Conservation (phyloP, 2,113 vertebrate species). For the Malurus cyaneus region DNA sequence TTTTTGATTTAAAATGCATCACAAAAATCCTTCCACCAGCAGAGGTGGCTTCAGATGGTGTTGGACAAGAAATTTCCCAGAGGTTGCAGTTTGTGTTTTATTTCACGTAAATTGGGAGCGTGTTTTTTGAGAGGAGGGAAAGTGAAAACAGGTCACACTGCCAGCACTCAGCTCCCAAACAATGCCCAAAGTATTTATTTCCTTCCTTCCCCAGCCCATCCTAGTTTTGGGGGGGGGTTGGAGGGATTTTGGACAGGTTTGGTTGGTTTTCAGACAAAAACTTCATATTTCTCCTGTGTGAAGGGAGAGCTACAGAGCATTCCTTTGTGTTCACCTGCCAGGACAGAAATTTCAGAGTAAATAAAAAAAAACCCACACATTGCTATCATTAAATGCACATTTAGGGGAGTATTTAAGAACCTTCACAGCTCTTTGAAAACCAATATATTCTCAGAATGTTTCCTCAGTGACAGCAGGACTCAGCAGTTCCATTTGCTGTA, state of each 20-base stretch:
- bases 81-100: neutral
- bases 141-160: neutral
- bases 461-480: slow-evolving; percentile 2
- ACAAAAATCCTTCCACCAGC: neutral
- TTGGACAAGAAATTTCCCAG: neutral
- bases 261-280: neutral
- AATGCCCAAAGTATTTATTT: neutral
- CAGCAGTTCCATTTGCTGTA: slow-evolving; percentile 21
- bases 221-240: neutral
- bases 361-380: slow-evolving; percentile 26
- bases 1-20: slow-evolving; percentile 28
- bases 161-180: neutral
- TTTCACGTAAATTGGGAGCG: neutral
- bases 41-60: neutral
- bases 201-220: neutral
- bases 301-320: neutral
- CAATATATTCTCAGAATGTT: slow-evolving; percentile 37
- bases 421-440: neutral
- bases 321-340: slow-evolving; percentile 22
- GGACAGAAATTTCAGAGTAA: slow-evolving; percentile 24
- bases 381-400: slow-evolving; percentile 13
- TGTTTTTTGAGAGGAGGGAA: neutral
- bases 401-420: slow-evolving; percentile 44
- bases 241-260: neutral
- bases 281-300: neutral